These are phyloP conservation scores for Ennomos erosarius DNA, from an alignment of 2,888 invertebrate genomes.

Conservation along the genomic window DNA sequence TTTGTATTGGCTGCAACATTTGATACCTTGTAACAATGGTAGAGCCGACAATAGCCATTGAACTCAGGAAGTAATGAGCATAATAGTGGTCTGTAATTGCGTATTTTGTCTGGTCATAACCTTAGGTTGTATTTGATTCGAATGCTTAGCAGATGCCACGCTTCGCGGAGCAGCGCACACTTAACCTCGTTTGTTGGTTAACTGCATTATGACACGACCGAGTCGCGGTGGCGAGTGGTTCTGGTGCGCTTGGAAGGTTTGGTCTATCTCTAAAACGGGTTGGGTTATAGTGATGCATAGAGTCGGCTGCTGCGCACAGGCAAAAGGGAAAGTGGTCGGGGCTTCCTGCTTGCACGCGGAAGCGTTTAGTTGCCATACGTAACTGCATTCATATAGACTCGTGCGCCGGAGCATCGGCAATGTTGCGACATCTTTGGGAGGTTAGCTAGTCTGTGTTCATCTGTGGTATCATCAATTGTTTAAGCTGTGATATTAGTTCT, in stretches of 20 bases:
- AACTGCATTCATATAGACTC: slow-evolving; percentile 60
- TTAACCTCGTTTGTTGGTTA: slow-evolving; percentile 79
- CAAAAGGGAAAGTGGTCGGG: slow-evolving; percentile 82
- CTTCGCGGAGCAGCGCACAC: slow-evolving; percentile 69
- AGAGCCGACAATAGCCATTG: slow-evolving; percentile 47
- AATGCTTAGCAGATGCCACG: slow-evolving; percentile 73
- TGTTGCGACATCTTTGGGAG: slow-evolving; percentile 36
- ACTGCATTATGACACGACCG: slow-evolving; percentile 71
- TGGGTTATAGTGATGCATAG: slow-evolving; percentile 73
- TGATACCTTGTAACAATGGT: slow-evolving; percentile 52
- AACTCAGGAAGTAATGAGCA: slow-evolving; percentile 46
- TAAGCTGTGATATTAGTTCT: background rate
- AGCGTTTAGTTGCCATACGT: slow-evolving; percentile 73
- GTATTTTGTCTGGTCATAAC: slow-evolving; percentile 52
- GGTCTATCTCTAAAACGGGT: slow-evolving; percentile 49
- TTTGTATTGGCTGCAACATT: slow-evolving; percentile 50
- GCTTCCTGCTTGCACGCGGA: slow-evolving; percentile 83
- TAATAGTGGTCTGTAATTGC: slow-evolving; percentile 38
- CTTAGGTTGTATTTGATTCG: slow-evolving; percentile 62
- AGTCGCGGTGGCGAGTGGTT: slow-evolving; percentile 46
- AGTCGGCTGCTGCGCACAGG: slow-evolving; percentile 81
- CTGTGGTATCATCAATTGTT: slow-evolving; percentile 3
- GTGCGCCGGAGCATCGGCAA: slow-evolving; percentile 46
- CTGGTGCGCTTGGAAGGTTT: slow-evolving; percentile 28
- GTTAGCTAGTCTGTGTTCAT: slow-evolving; percentile 5